Base-by-base conservation (phyloP, 2,113 vertebrate genomes). In the Spea bombifrons region DNA sequence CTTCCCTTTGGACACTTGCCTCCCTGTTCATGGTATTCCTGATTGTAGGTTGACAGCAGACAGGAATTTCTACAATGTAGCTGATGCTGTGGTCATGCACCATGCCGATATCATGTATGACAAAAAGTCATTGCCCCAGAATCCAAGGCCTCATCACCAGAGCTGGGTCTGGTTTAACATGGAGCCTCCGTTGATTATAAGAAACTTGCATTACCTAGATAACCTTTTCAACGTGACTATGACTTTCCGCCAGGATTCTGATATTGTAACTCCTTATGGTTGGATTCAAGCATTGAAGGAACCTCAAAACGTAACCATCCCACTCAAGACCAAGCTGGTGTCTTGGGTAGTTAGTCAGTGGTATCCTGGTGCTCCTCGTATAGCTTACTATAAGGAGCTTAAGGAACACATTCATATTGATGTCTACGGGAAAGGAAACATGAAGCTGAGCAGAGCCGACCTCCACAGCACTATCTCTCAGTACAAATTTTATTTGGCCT, bases 401-500 rank as follows among this genome's bases (percentile, higher is more conserved):
- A 87, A 76, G 15, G 80, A 83, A 5, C 9, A 83, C 5, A 75
- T 91, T 52, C 78, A 85, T n/a, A 77, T 92, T 4, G 45, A 86
- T 68, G 83, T 90, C 5, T 90, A 88, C 0, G 91, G 91, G 8
- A 72, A 2, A 50, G 86, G 46, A 65, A 75, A 66, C 2, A 86
- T 44, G 12, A 81, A 82, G 0, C 82, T 91, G 5, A 30, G 76
- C 0, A 13, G 73, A 2, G 53, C 16, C 0, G 7, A 64, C n/a
- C 43, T 76, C 48, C 43, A 73, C 8, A 7, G 55, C 2, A 78
- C 65, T 7, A 52, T 83, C n/a, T 76, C 80, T 16, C 86, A 82
- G 1, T 91, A 89, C 17, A 66, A 76, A 47, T 76, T 76, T 65
- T 94, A 94, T 84, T 75, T 95, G 82, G 91, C 94, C 2, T 95